A percentile compares a stretch with the other conserved stretches of the same genome.
Conservation (phyloP, 2,888 invertebrate species). For the Machimus atricapillus region DNA sequence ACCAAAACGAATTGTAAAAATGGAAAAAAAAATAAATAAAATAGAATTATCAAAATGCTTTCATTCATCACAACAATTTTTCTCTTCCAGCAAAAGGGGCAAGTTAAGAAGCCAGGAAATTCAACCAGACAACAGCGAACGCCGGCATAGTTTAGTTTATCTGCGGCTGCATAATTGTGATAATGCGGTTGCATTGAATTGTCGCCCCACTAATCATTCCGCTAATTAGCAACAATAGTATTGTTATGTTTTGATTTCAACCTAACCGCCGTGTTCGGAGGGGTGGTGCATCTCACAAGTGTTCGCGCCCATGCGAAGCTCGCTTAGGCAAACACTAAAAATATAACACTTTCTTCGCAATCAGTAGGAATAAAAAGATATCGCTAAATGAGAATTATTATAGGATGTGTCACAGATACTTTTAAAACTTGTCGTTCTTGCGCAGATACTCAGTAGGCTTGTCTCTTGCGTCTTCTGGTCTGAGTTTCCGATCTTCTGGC, state of each 20-base stretch:
- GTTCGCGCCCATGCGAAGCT: background rate
- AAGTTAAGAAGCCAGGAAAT: background rate
- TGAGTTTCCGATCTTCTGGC: background rate
- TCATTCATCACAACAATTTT: background rate
- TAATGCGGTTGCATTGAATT: constrained; percentile 26
- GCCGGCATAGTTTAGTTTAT: constrained; percentile 5
- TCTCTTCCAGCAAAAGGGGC: background rate
- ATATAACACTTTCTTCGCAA: background rate
- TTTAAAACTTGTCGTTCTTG: background rate
- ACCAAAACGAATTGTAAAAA: background rate
- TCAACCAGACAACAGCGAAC: constrained; percentile 18
- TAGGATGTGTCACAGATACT: background rate
- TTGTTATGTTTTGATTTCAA: background rate
- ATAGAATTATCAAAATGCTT: background rate
- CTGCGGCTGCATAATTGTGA: constrained; percentile 23
- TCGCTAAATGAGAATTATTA: background rate
- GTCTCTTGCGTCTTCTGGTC: background rate
- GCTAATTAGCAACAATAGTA: background rate
- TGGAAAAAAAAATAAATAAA: background rate
- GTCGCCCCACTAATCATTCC: background rate
- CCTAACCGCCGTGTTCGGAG: background rate
- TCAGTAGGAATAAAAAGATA: background rate
- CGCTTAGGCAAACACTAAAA: background rate
- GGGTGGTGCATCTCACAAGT: background rate
- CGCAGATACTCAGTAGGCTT: background rate